A percentile compares a stretch with the other conserved stretches of the same genome.
These are phyloP conservation scores for Drosophila birchii DNA, from an alignment of 2,888 invertebrate genomes.

Conservation along the genomic window DNA sequence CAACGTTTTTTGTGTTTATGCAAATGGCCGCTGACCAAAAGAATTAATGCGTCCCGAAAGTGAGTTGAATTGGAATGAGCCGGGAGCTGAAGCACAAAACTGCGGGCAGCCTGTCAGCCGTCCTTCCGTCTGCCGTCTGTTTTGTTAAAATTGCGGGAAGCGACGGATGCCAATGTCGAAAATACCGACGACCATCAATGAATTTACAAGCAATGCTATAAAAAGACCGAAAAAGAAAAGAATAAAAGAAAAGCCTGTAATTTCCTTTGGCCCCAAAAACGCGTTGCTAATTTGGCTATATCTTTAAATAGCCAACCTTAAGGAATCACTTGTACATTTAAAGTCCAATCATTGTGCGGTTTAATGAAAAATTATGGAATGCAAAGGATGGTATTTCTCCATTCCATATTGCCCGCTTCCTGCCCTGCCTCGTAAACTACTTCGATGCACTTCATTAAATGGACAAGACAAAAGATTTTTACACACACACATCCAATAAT, in stretches of 20 bases:
- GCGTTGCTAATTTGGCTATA: constrained; percentile 46
- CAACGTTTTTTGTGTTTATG: constrained; percentile 58
- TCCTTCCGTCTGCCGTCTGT: background rate
- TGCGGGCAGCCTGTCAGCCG: constrained; percentile 20
- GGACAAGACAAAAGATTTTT: constrained; percentile 21
- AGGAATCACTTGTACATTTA: background rate
- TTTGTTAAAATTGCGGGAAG: constrained; percentile 3
- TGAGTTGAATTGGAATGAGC: constrained; percentile 67
- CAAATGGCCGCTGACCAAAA: constrained; percentile 66
- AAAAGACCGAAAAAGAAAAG: constrained; percentile 19
- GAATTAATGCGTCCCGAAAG: constrained; percentile 68
- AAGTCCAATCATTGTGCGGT: constrained; percentile 19
- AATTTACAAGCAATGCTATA: constrained; percentile 62
- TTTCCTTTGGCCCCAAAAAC: constrained; percentile 24
- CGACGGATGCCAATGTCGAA: constrained; percentile 24
- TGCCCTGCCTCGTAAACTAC: constrained; percentile 14
- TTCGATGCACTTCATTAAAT: constrained; percentile 39
- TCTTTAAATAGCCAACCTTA: constrained; percentile 27
- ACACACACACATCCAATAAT: constrained; percentile 25
- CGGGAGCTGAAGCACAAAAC: constrained; percentile 8
- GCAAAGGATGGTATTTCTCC: constrained; percentile 3
- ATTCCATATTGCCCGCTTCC: background rate
- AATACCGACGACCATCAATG: constrained; percentile 35
- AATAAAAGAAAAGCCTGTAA: constrained; percentile 37
- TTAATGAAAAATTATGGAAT: constrained; percentile 6